phyloP scores from a whole-genome alignment of 2,113 vertebrate genomes.

The Python bivittatus region DNA sequence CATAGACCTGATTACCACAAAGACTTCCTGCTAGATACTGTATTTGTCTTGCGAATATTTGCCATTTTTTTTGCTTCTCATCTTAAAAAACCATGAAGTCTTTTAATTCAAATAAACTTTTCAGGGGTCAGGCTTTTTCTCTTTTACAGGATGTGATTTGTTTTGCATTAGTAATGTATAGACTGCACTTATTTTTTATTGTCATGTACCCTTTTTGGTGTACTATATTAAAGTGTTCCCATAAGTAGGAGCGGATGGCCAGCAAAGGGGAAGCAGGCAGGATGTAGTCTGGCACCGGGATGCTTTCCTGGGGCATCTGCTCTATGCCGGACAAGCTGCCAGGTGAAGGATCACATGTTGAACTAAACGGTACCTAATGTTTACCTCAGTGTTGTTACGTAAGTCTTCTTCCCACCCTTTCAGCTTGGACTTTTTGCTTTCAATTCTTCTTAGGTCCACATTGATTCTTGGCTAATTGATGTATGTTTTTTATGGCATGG shows the following conservation, averaged over 20 bases:
- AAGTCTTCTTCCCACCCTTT: background rate
- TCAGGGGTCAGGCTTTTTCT: too few species aligned
- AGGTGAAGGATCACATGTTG: background rate
- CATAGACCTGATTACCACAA: background rate
- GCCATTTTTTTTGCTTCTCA: background rate
- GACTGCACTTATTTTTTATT: background rate
- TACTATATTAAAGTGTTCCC: background rate
- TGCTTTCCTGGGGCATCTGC: background rate
- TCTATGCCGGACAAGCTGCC: background rate
- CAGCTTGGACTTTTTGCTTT: background rate
- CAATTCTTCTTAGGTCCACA: background rate
- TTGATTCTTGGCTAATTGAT: background rate
- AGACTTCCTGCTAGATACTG: background rate
- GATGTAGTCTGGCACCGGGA: background rate
- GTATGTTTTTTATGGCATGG: too few species aligned
- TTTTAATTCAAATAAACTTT: background rate
- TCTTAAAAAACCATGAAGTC: background rate
- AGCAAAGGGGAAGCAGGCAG: background rate
- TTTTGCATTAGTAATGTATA: background rate
- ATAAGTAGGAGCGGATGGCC: too few species aligned
- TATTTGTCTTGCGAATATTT: too few species aligned
- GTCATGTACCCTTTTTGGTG: background rate
- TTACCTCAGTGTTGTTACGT: background rate
- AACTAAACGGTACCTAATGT: background rate
- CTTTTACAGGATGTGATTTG: too few species aligned